Conservation (phyloP, 2,113 vertebrate genomes). For the Cacatua alba region DNA sequence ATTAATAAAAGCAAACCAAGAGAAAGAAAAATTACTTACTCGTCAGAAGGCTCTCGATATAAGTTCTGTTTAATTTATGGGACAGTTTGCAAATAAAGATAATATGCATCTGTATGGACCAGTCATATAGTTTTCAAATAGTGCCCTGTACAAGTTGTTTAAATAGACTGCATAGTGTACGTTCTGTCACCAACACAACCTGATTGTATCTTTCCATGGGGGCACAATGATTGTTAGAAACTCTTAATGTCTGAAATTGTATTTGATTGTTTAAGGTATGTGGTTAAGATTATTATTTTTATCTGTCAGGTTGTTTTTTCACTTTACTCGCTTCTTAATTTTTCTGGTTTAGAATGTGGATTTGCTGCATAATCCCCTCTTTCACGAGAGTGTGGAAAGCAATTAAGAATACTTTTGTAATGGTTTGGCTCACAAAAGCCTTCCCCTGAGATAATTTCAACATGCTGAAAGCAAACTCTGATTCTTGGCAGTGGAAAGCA, state of each 20-base stretch:
- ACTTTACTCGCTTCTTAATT: neutral
- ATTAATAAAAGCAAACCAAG: conserved; percentile 26
- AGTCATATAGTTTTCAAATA: neutral
- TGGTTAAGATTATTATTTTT: conserved; percentile 1
- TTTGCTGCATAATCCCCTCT: conserved; percentile 40
- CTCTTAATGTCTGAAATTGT: neutral
- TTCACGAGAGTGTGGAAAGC: conserved; percentile 54
- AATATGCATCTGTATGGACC: neutral
- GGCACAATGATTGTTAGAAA: neutral
- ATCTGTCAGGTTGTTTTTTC: neutral
- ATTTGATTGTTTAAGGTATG: neutral
- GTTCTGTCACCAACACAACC: neutral
- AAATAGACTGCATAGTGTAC: neutral
- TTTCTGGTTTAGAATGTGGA: neutral
- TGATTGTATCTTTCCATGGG: neutral
- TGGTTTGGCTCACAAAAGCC: conserved; percentile 32
- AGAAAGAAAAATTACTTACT: conserved; percentile 6
- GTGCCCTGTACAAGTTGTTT: neutral
- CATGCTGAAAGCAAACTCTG: conserved; percentile 51
- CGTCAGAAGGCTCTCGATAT: neutral
- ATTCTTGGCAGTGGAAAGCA: conserved; percentile 62
- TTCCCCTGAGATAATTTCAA: conserved; percentile 58
- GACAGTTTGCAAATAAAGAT: neutral
- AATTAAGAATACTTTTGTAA: conserved; percentile 58
- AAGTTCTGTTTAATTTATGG: neutral